Percentiles rank a stretch among this genome's conserved stretches.
Evolutionary conservation across 2,797 vertebrate species (phyloP).

Genomic region (Podarcis lilfordi): DNA sequence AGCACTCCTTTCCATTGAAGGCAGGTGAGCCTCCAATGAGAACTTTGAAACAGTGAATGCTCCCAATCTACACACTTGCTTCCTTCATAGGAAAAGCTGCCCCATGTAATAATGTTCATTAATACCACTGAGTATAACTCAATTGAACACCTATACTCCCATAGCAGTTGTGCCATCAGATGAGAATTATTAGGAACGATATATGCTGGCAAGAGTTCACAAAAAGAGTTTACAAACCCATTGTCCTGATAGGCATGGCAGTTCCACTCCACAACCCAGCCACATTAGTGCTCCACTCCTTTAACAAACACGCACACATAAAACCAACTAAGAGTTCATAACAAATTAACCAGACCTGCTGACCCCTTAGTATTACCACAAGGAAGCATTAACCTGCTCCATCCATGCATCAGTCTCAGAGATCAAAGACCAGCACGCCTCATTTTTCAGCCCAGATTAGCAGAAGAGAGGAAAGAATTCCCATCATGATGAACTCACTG

Average conservation of each 20-base stretch:
- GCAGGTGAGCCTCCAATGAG: no score
- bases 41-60: no score
- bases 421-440: slow-evolving; percentile 15
- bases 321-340: background rate
- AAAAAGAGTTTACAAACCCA: background rate
- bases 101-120: no score
- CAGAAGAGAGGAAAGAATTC: background rate
- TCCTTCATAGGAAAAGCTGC: no score
- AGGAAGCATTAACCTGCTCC: background rate
- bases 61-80: no score
- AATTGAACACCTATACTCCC: background rate
- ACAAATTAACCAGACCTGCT: slow-evolving; percentile 18
- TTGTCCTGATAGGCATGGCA: accelerated
- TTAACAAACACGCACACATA: background rate
- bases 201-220: background rate
- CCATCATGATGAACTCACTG: slow-evolving; percentile 20
- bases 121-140: background rate
- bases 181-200: background rate
- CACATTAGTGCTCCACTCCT: background rate
- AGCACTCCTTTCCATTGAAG: no score
- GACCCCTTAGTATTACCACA: background rate
- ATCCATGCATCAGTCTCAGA: background rate
- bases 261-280: background rate
- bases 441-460: slow-evolving; percentile 17
- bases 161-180: background rate